A percentile compares a stretch with the other conserved stretches of the same genome.
These are phyloP conservation scores for Gymnoscelis rufifasciata DNA, from an alignment of 2,888 invertebrate species.

Conservation along the genomic window DNA sequence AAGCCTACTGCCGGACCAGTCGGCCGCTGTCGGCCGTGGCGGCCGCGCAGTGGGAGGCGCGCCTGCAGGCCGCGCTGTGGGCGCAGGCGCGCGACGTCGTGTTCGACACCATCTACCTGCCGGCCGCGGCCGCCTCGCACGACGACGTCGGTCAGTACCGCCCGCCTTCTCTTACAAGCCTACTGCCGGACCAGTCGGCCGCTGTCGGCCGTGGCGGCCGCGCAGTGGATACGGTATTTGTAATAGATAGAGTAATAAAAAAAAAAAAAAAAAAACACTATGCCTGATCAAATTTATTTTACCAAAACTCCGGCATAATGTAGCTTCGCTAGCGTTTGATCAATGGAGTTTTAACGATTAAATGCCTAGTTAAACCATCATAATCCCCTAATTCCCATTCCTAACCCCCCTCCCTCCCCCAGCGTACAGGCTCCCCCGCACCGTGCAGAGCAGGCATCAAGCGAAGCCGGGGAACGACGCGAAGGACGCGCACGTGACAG, in stretches of 20 bases:
- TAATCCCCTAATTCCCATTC: no score
- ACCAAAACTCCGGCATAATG: no score
- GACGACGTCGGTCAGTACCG: constrained; percentile 51
- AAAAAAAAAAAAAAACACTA: no score
- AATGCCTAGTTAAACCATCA: no score
- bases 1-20: constrained; percentile 91
- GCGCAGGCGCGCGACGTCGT: constrained; percentile 88
- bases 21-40: constrained; percentile 93
- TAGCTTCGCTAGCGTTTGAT: no score
- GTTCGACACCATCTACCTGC: constrained; percentile 95
- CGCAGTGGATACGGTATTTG: no score
- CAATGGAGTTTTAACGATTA: no score
- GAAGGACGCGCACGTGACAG: constrained; percentile 8
- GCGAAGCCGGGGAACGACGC: neutral
- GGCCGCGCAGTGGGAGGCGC: constrained; percentile 94
- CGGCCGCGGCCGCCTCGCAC: constrained; percentile 88
- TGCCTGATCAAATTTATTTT: no score
- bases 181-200: no score
- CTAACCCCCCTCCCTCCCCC: constrained; percentile 5
- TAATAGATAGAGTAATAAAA: no score
- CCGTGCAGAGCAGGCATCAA: constrained; percentile 41
- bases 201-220: no score
- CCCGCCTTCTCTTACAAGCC: no score
- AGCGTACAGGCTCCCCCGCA: constrained; percentile 35
- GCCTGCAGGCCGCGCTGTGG: constrained; percentile 90